Conservation (phyloP, 2,888 invertebrate genomes). For the Enoplolaimus lenunculus region DNA sequence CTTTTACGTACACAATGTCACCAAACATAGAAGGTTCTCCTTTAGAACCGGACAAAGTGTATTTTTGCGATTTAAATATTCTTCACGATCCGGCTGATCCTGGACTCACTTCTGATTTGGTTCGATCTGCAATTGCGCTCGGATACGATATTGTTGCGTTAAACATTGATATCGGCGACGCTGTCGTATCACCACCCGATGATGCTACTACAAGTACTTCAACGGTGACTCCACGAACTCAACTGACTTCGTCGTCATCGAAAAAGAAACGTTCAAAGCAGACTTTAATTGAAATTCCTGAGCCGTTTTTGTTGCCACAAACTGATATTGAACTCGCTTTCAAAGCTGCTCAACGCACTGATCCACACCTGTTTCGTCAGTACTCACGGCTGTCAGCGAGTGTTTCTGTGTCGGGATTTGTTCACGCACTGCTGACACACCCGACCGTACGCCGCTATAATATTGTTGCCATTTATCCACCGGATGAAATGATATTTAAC, state of each 20-base stretch:
- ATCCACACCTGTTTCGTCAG: slow-evolving; percentile 29
- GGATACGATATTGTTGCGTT: slow-evolving; percentile 37
- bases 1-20: no score
- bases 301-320: slow-evolving; percentile 31
- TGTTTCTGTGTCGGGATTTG: slow-evolving; percentile 26
- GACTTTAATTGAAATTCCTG: slow-evolving; percentile 29
- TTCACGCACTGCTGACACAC: slow-evolving; percentile 29
- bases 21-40: no score
- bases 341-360: slow-evolving; percentile 11
- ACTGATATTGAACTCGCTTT: slow-evolving; percentile 30
- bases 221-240: neutral
- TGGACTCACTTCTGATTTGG: neutral
- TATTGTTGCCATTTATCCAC: slow-evolving; percentile 33
- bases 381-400: slow-evolving; percentile 32
- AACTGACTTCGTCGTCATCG: slow-evolving; percentile 17
- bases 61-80: slow-evolving; percentile 21
- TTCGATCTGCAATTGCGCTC: slow-evolving; percentile 32
- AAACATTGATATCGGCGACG: slow-evolving; percentile 35
- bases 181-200: neutral
- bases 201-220: no score
- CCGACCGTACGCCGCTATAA: slow-evolving; percentile 30
- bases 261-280: slow-evolving; percentile 34
- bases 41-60: no score
- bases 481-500: slow-evolving; percentile 32
- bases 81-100: slow-evolving; percentile 15